phyloP scores from a whole-genome alignment of 2,888 invertebrate species.

The Ophion ventricosus region DNA sequence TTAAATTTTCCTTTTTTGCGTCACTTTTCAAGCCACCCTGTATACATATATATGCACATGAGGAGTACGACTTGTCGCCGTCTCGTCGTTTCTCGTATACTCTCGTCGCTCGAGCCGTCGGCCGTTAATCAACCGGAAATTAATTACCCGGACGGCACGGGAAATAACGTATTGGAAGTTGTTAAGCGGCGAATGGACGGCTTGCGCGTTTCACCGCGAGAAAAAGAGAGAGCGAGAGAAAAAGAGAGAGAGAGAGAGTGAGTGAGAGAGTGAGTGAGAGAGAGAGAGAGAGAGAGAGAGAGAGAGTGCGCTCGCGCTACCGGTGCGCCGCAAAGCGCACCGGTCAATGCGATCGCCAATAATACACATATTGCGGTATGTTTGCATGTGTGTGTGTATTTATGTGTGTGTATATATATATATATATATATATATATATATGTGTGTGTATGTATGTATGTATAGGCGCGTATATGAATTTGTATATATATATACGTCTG shows the following conservation, averaged over 20 bases:
- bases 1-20: no score
- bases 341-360: slow-evolving; percentile 36
- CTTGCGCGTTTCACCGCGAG: slow-evolving; percentile 37
- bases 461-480: no score
- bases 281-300: not conserved
- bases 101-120: slow-evolving; percentile 44
- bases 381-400: not conserved
- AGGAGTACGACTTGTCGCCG: slow-evolving; percentile 4
- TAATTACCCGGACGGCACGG: slow-evolving; percentile 64
- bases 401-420: no score
- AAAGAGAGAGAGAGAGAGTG: not conserved
- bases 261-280: not conserved
- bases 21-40: no score
- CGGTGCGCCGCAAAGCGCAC: slow-evolving; percentile 54
- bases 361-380: slow-evolving; percentile 4
- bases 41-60: not conserved
- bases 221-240: not conserved
- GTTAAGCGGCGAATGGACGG: slow-evolving; percentile 48
- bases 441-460: no score
- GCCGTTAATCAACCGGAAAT: slow-evolving; percentile 66
- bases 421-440: no score
- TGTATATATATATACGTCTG: slow-evolving; percentile 8
- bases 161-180: slow-evolving; percentile 61
- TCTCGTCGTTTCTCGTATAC: slow-evolving; percentile 41
- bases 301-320: slow-evolving; percentile 53